phyloP scores from a whole-genome alignment of 2,888 invertebrate genomes.

The Agrotis clavis region DNA sequence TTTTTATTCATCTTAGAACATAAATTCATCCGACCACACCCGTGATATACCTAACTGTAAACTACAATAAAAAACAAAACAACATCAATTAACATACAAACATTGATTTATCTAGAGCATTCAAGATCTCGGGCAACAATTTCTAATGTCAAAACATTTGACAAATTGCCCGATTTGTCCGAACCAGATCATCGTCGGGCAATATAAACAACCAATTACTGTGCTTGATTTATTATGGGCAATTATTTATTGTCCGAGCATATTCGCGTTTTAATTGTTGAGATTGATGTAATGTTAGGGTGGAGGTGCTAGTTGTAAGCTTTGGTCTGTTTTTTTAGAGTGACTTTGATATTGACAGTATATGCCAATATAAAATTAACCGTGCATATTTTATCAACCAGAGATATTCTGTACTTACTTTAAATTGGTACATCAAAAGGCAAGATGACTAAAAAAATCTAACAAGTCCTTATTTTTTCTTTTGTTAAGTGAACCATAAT shows the following conservation, averaged over 20 bases:
- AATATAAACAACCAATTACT: slow-evolving; percentile 70
- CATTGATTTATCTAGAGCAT: slow-evolving; percentile 43
- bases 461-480: no score
- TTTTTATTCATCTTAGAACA: not conserved
- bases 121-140: slow-evolving; percentile 40
- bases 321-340: not conserved
- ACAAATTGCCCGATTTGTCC: slow-evolving; percentile 57
- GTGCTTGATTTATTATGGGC: slow-evolving; percentile 66
- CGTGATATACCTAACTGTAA: not conserved
- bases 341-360: no score
- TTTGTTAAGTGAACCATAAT: no score
- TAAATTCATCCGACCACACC: not conserved
- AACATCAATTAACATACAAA: slow-evolving; percentile 21
- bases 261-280: slow-evolving; percentile 73
- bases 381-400: no score
- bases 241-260: slow-evolving; percentile 72
- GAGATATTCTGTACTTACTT: no score
- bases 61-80: slow-evolving; percentile 17
- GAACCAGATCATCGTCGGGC: slow-evolving; percentile 62
- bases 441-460: no score
- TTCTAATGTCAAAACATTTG: slow-evolving; percentile 61
- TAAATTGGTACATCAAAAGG: no score
- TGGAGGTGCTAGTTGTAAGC: slow-evolving; percentile 22
- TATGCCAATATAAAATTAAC: no score
- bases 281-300: slow-evolving; percentile 65